Conservation (phyloP, 1,140 invertebrate genomes). For the Sycophaga agraensis region DNA sequence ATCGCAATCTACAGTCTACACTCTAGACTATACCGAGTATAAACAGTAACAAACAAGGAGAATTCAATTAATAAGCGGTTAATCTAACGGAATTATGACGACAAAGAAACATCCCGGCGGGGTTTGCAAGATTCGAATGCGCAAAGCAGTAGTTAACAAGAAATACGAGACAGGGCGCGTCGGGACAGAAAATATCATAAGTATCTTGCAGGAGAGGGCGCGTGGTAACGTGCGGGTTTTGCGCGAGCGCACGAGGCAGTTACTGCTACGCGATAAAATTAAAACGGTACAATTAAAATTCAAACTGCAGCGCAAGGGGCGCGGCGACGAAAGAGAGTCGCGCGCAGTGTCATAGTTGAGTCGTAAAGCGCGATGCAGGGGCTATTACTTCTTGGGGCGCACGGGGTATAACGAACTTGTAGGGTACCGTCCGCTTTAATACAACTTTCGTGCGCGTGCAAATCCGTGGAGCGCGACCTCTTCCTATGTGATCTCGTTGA, state of each 20-base stretch:
- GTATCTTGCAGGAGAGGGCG: conserved; percentile 13
- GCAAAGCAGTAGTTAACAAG: conserved; percentile 5
- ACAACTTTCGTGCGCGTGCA: conserved; percentile 24
- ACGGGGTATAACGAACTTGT: conserved; percentile 31
- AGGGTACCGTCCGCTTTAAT: conserved; percentile 19
- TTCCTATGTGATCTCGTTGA: too few relatives aligned
- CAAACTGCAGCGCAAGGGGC: conserved; percentile 6
- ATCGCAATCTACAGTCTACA: too few relatives aligned
- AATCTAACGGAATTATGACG: too few relatives aligned
- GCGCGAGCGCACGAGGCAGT: neutral
- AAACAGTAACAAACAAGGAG: too few relatives aligned
- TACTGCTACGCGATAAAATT: conserved; percentile 26
- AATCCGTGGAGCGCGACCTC: too few relatives aligned
- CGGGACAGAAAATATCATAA: conserved; percentile 23
- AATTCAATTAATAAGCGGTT: too few relatives aligned
- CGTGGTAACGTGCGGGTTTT: neutral
- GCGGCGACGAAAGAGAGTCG: neutral
- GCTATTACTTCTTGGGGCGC: conserved; percentile 30
- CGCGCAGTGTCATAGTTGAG: conserved; percentile 19
- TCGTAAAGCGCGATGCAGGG: conserved; percentile 28
- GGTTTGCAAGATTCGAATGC: too few relatives aligned
- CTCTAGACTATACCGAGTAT: too few relatives aligned
- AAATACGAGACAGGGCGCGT: conserved; percentile 11
- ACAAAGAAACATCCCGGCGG: too few relatives aligned
- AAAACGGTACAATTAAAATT: conserved; percentile 34